Conservation (phyloP, 2,113 vertebrate genomes). For the Murina feae region DNA sequence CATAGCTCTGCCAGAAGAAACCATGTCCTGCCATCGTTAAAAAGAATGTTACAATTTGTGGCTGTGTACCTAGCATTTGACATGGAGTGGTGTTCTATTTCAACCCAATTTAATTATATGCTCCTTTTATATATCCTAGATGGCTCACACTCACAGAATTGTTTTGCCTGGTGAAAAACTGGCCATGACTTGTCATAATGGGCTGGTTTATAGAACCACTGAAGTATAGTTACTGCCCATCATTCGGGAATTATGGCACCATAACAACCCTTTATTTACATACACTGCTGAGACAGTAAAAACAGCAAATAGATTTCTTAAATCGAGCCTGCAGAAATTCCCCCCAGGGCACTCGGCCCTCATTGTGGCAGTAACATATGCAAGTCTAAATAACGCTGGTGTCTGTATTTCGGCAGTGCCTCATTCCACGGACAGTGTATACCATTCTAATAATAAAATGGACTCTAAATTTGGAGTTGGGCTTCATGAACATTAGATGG, state of each 20-base stretch:
- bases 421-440: slow-evolving; percentile 53
- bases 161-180: slow-evolving; percentile 70
- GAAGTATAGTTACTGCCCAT: slow-evolving; percentile 73
- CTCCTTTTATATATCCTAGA: slow-evolving; percentile 55
- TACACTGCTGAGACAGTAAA: slow-evolving; percentile 83
- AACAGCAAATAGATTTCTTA: slow-evolving; percentile 83
- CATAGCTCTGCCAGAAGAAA: slow-evolving; percentile 48
- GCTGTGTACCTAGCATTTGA: slow-evolving; percentile 57
- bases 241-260: slow-evolving; percentile 79
- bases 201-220: slow-evolving; percentile 73
- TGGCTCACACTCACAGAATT: slow-evolving; percentile 56
- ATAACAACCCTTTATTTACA: slow-evolving; percentile 85
- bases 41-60: slow-evolving; percentile 68
- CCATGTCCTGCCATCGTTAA: slow-evolving; percentile 50
- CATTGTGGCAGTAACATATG: slow-evolving; percentile 60
- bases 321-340: slow-evolving; percentile 76
- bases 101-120: slow-evolving; percentile 72
- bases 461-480: slow-evolving; percentile 61
- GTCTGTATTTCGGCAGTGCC: slow-evolving; percentile 46
- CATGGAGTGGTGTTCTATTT: slow-evolving; percentile 59
- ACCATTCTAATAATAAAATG: slow-evolving; percentile 73
- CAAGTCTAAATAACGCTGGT: slow-evolving; percentile 70
- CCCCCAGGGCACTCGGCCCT: slow-evolving; percentile 76
- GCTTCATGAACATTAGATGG: slow-evolving; percentile 39
- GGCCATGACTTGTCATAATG: slow-evolving; percentile 60